These are phyloP conservation scores for Periplaneta americana DNA, from an alignment of 1,140 invertebrate genomes.

Conservation along the genomic window DNA sequence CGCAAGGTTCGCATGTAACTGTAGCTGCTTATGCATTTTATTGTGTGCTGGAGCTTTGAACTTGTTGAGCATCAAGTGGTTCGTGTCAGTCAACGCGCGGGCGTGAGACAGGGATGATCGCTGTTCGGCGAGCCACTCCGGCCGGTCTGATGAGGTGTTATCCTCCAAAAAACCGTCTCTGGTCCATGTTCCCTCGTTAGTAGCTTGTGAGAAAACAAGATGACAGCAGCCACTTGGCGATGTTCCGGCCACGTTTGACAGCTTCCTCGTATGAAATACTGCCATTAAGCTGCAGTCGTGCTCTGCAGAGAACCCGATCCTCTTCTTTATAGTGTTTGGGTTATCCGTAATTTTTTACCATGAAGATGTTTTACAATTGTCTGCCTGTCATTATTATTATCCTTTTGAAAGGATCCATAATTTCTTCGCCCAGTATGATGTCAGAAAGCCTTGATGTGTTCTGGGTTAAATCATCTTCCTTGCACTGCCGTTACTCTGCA, in stretches of 20 bases:
- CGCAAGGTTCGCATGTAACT: too few relatives aligned
- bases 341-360: background rate
- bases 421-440: background rate
- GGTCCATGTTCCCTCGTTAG: background rate
- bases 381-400: too few relatives aligned
- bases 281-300: background rate
- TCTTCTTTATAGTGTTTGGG: background rate
- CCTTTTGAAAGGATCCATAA: background rate
- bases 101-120: too few relatives aligned
- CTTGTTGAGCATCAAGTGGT: background rate
- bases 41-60: too few relatives aligned
- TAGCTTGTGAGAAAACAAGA: background rate
- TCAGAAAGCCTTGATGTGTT: background rate
- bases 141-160: background rate
- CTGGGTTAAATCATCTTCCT: background rate
- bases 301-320: too few relatives aligned
- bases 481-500: background rate
- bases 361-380: background rate
- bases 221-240: background rate
- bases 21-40: too few relatives aligned
- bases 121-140: background rate
- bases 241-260: background rate
- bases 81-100: background rate
- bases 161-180: background rate
- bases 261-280: background rate